A percentile compares a stretch with the other conserved stretches of the same genome.
These are phyloP conservation scores for Hydrozoanthus tunicans DNA, from an alignment of 64 coral and sea anemone genomes.

Conservation along the genomic window DNA sequence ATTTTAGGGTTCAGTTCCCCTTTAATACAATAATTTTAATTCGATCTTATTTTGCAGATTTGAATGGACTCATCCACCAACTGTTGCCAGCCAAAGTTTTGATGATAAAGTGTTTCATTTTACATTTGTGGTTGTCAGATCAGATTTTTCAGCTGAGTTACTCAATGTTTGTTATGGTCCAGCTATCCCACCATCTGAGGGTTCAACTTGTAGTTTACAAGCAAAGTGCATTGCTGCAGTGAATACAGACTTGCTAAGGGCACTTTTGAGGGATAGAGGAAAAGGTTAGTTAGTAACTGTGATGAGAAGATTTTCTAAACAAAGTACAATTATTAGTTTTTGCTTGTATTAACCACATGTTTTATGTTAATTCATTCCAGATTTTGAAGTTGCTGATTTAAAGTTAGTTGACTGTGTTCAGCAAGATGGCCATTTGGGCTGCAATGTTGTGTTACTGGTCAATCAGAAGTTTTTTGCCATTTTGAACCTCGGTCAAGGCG, in stretches of 20 bases:
- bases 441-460: constrained; percentile 53
- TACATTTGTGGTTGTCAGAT: constrained; percentile 58
- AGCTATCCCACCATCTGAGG: neutral
- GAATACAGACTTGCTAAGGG: constrained; percentile 69
- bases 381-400: constrained; percentile 44
- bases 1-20: too few species aligned
- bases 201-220: neutral
- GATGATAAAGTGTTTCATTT: neutral
- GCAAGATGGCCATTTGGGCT: neutral
- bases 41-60: constrained; percentile 40
- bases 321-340: neutral
- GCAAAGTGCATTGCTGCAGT: constrained; percentile 59
- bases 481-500: constrained; percentile 18
- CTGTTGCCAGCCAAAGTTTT: neutral
- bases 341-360: neutral
- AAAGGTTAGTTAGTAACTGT: constrained; percentile 62
- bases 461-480: constrained; percentile 55
- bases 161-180: constrained; percentile 20
- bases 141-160: constrained; percentile 53
- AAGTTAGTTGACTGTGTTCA: constrained; percentile 44
- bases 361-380: neutral
- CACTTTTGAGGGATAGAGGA: constrained; percentile 77
- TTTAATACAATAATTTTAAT: too few species aligned
- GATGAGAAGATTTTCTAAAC: neutral
- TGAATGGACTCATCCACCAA: constrained; percentile 54